A percentile compares a stretch with the other conserved stretches of the same genome.
Conservation (phyloP, 2,113 vertebrate species). For the Elaphurus davidianus region DNA sequence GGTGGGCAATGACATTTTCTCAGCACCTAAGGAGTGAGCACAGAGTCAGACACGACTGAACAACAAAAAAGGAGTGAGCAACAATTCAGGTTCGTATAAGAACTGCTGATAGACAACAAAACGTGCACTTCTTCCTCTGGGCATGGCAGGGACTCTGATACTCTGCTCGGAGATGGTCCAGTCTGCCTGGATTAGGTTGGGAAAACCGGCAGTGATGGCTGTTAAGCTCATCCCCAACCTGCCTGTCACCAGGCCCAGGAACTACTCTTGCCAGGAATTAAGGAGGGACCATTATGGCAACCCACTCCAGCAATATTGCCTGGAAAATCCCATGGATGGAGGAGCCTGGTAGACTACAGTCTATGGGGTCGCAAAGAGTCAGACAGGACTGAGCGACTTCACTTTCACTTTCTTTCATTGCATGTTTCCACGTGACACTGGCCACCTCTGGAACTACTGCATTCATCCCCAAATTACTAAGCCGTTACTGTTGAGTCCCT, state of each 20-base stretch:
- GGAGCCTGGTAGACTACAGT: too few relatives aligned
- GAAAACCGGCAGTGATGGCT: accelerated
- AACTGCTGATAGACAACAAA: neutral
- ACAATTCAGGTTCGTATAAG: neutral
- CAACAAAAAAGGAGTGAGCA: neutral
- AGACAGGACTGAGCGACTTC: too few relatives aligned
- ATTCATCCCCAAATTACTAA: neutral
- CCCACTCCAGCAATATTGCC: too few relatives aligned
- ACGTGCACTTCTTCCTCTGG: neutral
- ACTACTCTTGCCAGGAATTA: neutral
- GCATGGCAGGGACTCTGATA: neutral
- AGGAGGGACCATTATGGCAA: neutral
- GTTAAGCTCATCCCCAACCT: neutral
- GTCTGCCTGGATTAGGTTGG: neutral
- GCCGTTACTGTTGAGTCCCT: neutral
- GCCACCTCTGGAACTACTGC: neutral
- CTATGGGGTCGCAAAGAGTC: too few relatives aligned
- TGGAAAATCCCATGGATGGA: too few relatives aligned
- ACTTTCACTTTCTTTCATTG: too few relatives aligned
- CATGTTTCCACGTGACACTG: neutral
- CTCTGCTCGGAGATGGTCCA: neutral
- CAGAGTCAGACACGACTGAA: accelerated
- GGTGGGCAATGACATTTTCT: neutral
- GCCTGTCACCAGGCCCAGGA: neutral
- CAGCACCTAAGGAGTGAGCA: neutral